Conservation (phyloP, 2,888 invertebrate genomes). For the Ctena decussata region DNA sequence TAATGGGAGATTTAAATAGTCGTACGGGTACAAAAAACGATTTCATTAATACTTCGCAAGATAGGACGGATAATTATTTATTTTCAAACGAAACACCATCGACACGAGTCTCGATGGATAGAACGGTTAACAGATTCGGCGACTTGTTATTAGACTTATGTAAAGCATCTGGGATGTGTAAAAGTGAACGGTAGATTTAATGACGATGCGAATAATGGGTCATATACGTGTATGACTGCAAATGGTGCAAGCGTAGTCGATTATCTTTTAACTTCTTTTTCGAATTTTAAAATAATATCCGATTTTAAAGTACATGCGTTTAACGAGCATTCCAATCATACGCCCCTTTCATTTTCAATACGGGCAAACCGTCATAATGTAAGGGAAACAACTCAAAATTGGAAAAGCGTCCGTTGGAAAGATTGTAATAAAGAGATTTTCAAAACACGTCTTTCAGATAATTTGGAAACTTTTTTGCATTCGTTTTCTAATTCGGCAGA, state of each 20-base stretch:
- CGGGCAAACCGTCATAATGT: background rate
- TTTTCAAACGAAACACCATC: background rate
- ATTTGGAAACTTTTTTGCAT: background rate
- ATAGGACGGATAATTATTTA: background rate
- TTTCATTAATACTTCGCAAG: background rate
- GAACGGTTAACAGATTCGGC: conserved; percentile 22
- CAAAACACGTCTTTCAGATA: background rate
- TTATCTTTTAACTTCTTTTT: conserved; percentile 18
- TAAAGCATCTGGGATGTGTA: conserved; percentile 16
- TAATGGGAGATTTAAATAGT: conserved; percentile 18
- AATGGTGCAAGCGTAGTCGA: conserved; percentile 22
- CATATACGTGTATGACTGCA: conserved; percentile 32
- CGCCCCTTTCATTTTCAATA: background rate
- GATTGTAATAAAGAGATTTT: background rate
- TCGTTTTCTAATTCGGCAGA: background rate
- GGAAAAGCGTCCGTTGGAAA: conserved; percentile 13
- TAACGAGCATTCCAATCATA: background rate
- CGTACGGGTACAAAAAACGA: conserved; percentile 1
- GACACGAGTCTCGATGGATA: background rate
- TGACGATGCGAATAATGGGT: conserved; percentile 16
- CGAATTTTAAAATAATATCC: background rate
- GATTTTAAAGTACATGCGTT: background rate
- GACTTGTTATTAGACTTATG: conserved; percentile 10
- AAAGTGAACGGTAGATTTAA: conserved; percentile 28
- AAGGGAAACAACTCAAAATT: background rate